Base-by-base conservation (phyloP, 2,888 invertebrate genomes). In the Incurvaria masculella region DNA sequence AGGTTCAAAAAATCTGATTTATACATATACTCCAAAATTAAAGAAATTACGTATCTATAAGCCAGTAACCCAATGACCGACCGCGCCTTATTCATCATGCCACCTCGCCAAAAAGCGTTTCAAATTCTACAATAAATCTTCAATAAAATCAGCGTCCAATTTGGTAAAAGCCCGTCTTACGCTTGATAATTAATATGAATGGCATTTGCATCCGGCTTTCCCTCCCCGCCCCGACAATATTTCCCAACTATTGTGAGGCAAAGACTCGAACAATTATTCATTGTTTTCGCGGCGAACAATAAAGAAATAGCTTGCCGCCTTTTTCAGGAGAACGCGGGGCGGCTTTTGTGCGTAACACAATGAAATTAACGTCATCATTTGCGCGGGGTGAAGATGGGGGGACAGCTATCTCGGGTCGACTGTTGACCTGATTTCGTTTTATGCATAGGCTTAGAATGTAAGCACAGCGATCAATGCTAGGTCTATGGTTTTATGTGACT, bases 101-200 rank as follows among this genome's bases (percentile, higher is more conserved):
- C 33, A 23, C 23, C 23, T 23, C 23, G 23, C 66, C 68, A 61
- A 69, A 75, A 73, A 72, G 71, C 71, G 69, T 76, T 75, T 72
- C 68, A 71, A 73, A 73, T 72, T 73, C 70, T 72, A 74, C 72
- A 74, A 78, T 76, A 78, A 76, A 78, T 78, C 76, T 76, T 68
- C 69, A 65, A 67, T 72, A 72, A 68, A 78, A 78, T 78, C 78
- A 75, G 74, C 73, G 70, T 72, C 75, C 76, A 78, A 76, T 78
- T 76, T 76, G 72, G 76, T 76, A 75, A 78, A 76, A 78, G 78
- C 76, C 71, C 72, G 72, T 71, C 76, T 73, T 76, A 75, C 76
- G 76, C 75, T 73, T 76, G 72, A 75, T 78, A 78, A 78, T 78
- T 78, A 78, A 78, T 76, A 78, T 76, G 76, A 76, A 78, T 76